Conservation (phyloP, 2,888 invertebrate genomes). For the Agrochola circellaris region DNA sequence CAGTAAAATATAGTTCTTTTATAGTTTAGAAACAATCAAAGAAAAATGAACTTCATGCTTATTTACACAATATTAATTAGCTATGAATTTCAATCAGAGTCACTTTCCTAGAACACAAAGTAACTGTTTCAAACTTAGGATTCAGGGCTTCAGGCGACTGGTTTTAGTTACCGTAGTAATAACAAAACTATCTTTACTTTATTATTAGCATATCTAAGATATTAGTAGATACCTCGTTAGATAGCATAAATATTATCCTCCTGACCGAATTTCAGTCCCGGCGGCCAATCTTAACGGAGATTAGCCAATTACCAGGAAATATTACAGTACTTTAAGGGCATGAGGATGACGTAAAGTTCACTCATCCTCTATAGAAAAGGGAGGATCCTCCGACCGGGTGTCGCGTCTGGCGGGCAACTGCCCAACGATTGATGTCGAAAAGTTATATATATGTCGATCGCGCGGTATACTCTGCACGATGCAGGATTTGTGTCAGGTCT, state of each 20-base stretch:
- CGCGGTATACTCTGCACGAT: no score
- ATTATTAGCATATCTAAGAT: not conserved
- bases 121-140: not conserved
- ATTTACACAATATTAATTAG: not conserved
- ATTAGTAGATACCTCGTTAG: not conserved
- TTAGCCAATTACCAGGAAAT: no score
- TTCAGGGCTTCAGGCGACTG: constrained; percentile 3
- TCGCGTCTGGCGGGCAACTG: no score
- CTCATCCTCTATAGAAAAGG: no score
- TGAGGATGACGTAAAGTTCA: no score
- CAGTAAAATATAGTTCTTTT: not conserved
- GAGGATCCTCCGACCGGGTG: no score
- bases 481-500: no score
- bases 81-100: not conserved
- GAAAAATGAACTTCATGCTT: not conserved
- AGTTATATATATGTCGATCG: no score
- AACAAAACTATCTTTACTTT: not conserved
- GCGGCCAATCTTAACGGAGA: not conserved
- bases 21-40: not conserved
- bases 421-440: no score
- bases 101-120: not conserved
- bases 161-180: not conserved
- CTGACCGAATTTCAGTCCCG: not conserved
- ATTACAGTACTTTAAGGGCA: no score
- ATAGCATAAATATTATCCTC: not conserved